Evolutionary conservation across 2,113 vertebrate species (phyloP).

Genomic region (Oryzias curvinotus): DNA sequence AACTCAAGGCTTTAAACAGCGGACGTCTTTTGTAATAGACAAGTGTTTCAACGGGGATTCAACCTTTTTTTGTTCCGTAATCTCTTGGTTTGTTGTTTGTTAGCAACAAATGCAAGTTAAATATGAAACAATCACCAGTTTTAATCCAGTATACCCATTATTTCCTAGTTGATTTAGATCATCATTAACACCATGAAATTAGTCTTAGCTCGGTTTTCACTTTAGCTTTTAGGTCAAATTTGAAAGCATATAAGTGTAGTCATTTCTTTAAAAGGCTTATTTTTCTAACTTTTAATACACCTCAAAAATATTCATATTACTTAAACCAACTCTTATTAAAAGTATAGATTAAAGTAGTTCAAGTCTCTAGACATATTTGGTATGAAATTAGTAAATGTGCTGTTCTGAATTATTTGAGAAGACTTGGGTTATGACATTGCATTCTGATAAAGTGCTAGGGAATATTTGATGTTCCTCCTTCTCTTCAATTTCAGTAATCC

Average conservation of each 20-base stretch:
- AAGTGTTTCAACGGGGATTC: neutral
- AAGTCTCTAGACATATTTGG: neutral
- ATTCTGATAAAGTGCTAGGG: slow-evolving; percentile 5
- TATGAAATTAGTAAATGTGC: neutral
- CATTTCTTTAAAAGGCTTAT: neutral
- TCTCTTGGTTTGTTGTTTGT: neutral
- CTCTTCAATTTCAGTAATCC: neutral
- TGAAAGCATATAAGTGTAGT: too few species aligned
- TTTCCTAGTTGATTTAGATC: neutral
- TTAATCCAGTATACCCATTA: too few species aligned
- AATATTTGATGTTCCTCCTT: slow-evolving; percentile 4
- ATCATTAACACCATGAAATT: neutral
- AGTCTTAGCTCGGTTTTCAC: too few species aligned
- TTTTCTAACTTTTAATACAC: neutral
- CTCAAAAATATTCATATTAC: neutral
- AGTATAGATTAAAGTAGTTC: neutral
- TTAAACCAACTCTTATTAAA: neutral
- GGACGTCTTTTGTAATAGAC: too few species aligned
- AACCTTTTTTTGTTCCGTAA: neutral
- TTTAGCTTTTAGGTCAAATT: too few species aligned
- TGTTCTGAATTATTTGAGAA: neutral
- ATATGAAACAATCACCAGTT: too few species aligned
- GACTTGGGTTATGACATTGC: slow-evolving; percentile 1
- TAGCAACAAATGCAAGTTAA: too few species aligned
- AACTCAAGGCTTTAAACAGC: too few species aligned